These are phyloP conservation scores for Psilopsiagon aymara DNA, from an alignment of 2,113 vertebrate genomes.

Conservation along the genomic window DNA sequence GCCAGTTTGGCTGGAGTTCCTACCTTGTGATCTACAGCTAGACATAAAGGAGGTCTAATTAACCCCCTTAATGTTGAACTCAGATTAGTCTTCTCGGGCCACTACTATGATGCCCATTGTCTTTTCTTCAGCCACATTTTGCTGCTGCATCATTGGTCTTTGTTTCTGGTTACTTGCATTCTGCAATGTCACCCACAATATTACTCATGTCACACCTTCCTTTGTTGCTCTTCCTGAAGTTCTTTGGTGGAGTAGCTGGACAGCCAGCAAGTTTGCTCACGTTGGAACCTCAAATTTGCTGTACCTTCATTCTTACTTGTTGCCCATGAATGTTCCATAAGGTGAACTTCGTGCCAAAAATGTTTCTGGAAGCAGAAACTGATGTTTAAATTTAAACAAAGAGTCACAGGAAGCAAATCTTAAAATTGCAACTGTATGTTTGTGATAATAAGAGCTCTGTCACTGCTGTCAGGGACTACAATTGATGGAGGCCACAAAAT, in stretches of 20 bases:
- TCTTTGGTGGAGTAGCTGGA: neutral
- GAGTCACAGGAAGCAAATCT: slow-evolving; percentile 62
- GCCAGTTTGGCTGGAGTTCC: neutral
- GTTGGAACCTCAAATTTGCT: neutral
- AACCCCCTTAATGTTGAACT: neutral
- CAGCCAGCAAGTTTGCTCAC: neutral
- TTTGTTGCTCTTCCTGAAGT: neutral
- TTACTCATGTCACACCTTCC: neutral
- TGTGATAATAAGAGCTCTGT: slow-evolving; percentile 62
- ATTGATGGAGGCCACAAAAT: slow-evolving; percentile 66
- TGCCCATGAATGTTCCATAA: neutral
- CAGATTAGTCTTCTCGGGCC: neutral
- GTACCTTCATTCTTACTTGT: neutral
- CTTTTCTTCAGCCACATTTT: neutral
- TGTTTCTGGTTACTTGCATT: neutral
- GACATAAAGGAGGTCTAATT: neutral
- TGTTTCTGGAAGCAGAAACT: slow-evolving; percentile 46
- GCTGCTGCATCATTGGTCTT: neutral
- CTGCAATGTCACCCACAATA: neutral
- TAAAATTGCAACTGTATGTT: slow-evolving; percentile 51
- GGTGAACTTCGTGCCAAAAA: neutral
- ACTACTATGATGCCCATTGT: neutral
- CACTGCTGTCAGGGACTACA: slow-evolving; percentile 62
- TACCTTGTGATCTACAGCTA: neutral
- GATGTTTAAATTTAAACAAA: slow-evolving; percentile 40